phyloP scores from a whole-genome alignment of 2,113 vertebrate genomes.

The Esox niger region DNA sequence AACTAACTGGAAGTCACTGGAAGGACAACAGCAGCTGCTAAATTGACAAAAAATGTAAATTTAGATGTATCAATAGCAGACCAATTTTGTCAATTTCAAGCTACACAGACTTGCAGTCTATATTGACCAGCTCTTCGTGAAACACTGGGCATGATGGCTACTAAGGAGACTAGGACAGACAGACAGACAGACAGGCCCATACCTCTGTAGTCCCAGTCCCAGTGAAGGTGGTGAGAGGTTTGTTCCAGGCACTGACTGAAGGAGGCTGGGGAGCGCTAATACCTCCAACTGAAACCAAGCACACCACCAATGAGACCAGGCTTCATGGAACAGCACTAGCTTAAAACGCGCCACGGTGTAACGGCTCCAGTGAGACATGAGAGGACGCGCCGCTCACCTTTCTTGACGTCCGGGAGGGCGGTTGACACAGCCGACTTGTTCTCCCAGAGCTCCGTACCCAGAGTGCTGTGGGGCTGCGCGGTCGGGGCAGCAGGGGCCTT shows the following conservation, averaged over 20 bases:
- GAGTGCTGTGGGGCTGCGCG: constrained; percentile 51
- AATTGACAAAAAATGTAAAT: no score
- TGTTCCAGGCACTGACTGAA: constrained; percentile 99
- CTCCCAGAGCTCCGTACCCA: constrained; percentile 92
- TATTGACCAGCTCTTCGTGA: background rate
- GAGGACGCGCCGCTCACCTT: constrained; percentile 76
- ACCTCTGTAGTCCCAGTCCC: constrained; percentile 85
- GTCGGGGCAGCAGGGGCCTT: constrained; percentile 76
- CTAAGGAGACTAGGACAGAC: no score
- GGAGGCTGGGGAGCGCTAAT: constrained; percentile 96
- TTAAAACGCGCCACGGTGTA: background rate
- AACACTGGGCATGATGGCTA: no score
- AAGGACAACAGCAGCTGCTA: no score
- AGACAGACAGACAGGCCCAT: background rate
- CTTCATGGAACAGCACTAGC: no score
- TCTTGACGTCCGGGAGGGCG: constrained; percentile 88
- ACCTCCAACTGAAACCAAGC: constrained; percentile 86
- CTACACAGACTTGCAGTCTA: no score
- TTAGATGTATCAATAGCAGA: no score
- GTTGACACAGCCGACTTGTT: constrained; percentile 83
- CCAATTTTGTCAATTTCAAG: no score
- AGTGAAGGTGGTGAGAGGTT: constrained; percentile 94
- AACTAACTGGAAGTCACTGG: no score
- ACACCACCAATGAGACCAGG: background rate
- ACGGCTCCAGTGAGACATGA: background rate